Evolutionary conservation across 2,797 vertebrate species (phyloP).

Genomic region (Tachyglossus aculeatus): DNA sequence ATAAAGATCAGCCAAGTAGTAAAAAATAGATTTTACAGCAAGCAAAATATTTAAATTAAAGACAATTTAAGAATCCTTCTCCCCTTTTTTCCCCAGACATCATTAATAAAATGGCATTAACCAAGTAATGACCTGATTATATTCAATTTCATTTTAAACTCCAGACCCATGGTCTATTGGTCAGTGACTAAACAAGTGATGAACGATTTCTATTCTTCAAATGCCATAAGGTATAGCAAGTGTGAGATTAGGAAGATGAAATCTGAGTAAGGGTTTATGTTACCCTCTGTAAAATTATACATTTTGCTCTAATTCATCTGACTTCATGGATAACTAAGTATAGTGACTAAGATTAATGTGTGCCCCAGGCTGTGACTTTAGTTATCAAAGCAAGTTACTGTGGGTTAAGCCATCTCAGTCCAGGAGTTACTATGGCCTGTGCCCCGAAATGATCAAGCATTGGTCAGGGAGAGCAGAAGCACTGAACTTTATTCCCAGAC

Average conservation of each 20-base stretch:
- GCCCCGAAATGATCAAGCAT: not conserved
- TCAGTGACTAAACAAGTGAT: conserved; percentile 5
- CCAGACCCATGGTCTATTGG: not conserved
- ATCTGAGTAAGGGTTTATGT: too few species aligned
- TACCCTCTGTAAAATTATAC: not conserved
- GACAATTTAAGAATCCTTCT: not conserved
- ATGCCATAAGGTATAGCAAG: too few species aligned
- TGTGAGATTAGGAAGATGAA: too few species aligned
- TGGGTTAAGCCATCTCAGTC: too few species aligned
- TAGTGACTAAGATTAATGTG: not conserved
- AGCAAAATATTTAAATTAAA: not conserved
- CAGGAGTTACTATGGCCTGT: too few species aligned
- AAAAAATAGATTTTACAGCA: conserved; percentile 14
- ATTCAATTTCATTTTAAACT: not conserved
- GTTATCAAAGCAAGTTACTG: conserved; percentile 1
- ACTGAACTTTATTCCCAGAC: too few species aligned
- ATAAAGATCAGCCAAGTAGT: not conserved
- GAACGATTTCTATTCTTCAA: too few species aligned
- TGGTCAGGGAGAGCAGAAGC: too few species aligned
- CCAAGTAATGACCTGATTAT: not conserved
- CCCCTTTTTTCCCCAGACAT: not conserved
- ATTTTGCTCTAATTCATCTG: conserved; percentile 9
- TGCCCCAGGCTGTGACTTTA: not conserved
- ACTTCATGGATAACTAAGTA: not conserved
- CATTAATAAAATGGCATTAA: conserved; percentile 15